Evolutionary conservation across 2,888 invertebrate species (phyloP).

Genomic region (Cheilosia soror): DNA sequence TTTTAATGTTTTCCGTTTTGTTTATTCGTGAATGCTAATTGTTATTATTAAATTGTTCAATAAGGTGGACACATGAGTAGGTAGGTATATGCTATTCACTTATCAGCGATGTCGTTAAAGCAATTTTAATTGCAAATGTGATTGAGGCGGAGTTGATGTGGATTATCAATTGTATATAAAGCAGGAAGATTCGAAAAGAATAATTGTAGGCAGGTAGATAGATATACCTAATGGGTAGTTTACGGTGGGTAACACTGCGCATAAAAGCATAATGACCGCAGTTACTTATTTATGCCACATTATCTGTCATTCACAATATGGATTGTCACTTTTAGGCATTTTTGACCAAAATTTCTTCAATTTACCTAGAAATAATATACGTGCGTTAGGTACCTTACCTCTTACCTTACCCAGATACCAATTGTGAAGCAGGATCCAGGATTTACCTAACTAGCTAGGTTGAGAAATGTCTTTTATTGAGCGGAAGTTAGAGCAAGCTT

Average conservation of each 20-base stretch:
- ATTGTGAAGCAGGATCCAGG: no score
- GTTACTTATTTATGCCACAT: no score
- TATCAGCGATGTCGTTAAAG: slow-evolving; percentile 61
- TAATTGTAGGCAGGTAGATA: neutral
- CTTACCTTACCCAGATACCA: no score
- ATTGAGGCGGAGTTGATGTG: slow-evolving; percentile 3
- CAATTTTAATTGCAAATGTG: slow-evolving; percentile 58
- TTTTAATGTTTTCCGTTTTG: slow-evolving; percentile 25
- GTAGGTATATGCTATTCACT: slow-evolving; percentile 37
- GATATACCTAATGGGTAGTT: neutral
- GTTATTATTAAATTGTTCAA: slow-evolving; percentile 61
- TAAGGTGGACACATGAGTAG: slow-evolving; percentile 35
- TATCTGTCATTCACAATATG: no score
- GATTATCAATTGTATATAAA: slow-evolving; percentile 16
- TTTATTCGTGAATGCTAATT: slow-evolving; percentile 58
- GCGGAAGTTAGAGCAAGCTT: no score
- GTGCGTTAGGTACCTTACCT: no score
- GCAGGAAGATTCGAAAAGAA: slow-evolving; percentile 22
- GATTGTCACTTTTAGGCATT: no score
- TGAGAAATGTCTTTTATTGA: no score
- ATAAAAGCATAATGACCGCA: no score
- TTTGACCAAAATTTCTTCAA: no score
- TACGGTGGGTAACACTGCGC: neutral
- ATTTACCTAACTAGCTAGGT: no score
- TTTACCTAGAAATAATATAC: no score